These are phyloP conservation scores for Xanthia togata DNA, from an alignment of 2,888 invertebrate species.

Conservation along the genomic window DNA sequence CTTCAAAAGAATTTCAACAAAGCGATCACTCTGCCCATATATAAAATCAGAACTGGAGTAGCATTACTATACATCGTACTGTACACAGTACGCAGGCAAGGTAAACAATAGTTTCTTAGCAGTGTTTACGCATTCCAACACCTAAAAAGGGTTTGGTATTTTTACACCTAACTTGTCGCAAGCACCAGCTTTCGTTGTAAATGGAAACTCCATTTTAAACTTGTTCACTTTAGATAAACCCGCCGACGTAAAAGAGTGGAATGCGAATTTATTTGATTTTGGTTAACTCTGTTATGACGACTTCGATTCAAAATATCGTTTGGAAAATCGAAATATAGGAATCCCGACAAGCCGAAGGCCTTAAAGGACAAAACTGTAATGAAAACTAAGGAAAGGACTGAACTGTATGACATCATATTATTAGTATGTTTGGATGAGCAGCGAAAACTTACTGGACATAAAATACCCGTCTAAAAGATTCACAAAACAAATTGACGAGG, in stretches of 20 bases:
- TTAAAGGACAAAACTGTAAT: neutral
- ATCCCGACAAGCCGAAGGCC: neutral
- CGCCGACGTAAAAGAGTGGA: conserved; percentile 28
- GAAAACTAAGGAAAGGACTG: neutral
- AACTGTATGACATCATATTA: neutral
- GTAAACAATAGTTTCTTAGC: conserved; percentile 66
- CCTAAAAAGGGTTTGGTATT: conserved; percentile 67
- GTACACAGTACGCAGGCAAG: conserved; percentile 41
- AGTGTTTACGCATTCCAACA: conserved; percentile 66
- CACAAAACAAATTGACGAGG: conserved; percentile 6
- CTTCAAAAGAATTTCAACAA: conserved; percentile 29
- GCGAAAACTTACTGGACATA: conserved; percentile 1
- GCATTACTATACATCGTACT: conserved; percentile 22
- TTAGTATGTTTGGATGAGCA: neutral
- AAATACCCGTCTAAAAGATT: neutral
- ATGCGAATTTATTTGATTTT: conserved; percentile 47
- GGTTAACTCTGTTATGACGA: conserved; percentile 23
- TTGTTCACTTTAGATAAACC: conserved; percentile 47
- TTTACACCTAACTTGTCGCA: conserved; percentile 64
- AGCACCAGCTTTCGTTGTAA: conserved; percentile 49
- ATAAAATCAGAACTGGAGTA: conserved; percentile 45
- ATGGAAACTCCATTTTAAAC: conserved; percentile 48
- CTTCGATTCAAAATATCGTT: conserved; percentile 4
- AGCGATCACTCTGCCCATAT: conserved; percentile 32
- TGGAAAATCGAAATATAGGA: neutral